phyloP scores from a whole-genome alignment of 2,888 invertebrate species.

The Alentia gelatinosa region DNA sequence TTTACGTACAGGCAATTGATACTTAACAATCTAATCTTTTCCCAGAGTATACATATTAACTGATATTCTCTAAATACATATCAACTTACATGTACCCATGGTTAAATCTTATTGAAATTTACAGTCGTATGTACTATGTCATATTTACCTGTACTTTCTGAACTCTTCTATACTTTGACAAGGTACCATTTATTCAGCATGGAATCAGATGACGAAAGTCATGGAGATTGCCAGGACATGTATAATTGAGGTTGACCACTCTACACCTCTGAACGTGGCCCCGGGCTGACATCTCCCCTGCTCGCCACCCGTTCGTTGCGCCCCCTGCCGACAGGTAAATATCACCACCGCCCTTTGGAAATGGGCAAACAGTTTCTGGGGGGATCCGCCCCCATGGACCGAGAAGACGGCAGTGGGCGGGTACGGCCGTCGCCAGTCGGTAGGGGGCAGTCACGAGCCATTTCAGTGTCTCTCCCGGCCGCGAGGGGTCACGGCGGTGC shows the following conservation, averaged over 20 bases:
- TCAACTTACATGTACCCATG: too few relatives aligned
- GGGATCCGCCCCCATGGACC: background rate
- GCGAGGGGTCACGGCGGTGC: background rate
- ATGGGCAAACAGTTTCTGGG: constrained; percentile 8
- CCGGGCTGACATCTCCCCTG: background rate
- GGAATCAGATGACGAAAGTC: too few relatives aligned
- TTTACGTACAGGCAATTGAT: too few relatives aligned
- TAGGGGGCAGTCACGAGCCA: constrained; percentile 40
- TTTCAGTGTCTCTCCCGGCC: background rate
- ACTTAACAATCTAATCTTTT: too few relatives aligned
- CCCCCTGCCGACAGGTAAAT: constrained; percentile 26
- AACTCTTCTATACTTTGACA: too few relatives aligned
- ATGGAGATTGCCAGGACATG: background rate
- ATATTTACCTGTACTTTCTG: too few relatives aligned
- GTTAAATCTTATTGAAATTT: too few relatives aligned
- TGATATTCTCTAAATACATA: too few relatives aligned
- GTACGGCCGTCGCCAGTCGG: constrained; percentile 4
- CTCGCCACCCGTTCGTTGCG: background rate
- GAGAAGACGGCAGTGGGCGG: background rate
- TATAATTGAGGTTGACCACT: constrained; percentile 1
- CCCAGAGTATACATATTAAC: too few relatives aligned
- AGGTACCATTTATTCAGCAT: too few relatives aligned
- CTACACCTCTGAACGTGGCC: background rate
- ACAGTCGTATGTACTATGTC: too few relatives aligned
- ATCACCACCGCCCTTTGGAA: background rate